Base-by-base conservation (phyloP, 2,797 vertebrate genomes). In the Sebastes nivosus region DNA sequence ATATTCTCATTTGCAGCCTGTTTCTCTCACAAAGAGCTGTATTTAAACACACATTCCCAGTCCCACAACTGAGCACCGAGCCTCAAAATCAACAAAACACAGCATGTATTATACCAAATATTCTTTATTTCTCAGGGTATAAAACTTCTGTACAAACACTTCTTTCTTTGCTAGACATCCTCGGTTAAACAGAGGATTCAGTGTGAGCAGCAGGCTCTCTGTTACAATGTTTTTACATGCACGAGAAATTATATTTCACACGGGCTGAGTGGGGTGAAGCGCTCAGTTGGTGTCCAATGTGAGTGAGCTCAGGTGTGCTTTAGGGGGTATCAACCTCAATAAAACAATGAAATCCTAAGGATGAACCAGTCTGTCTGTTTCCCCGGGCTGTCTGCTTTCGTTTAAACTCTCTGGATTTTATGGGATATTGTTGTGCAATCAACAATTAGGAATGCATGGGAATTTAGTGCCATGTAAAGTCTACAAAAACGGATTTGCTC, bases 101-200 rank as follows among this genome's bases (percentile, higher is more conserved):
- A 90, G 76, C 76, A 59, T 67, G 75, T 69, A 58, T 80, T 66
- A 83, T 84, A 32, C 34, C 83, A 93, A 91, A 93, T 89, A 84
- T 75, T 87, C 72, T 95, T 95, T 95, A 94, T 95, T 95, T 93
- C 73, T 81, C 89, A 92, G 88, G 68, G 83, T 93, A 93, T 86
- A 83, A 94, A 89, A 89, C 75, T 70, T 78, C 76, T 87, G 79
- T 87, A 92, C 92, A 93, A 92, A 92, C 80, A 91, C 67, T 70
- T 86, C 46, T 67, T 78, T 42, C 76, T 88, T 81, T 70, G 22
- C 73, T 52, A 29, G 75, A 87, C 25, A 38, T 65, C 74, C 61
- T 78, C 58, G 8, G 34, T 77, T 63, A 67, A 60, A 81, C 77
- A 65, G 58, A 69, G 38, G 66, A 20, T 67, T 80, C 27, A 77